Conservation (phyloP, 2,113 vertebrate genomes). For the Colius striatus region DNA sequence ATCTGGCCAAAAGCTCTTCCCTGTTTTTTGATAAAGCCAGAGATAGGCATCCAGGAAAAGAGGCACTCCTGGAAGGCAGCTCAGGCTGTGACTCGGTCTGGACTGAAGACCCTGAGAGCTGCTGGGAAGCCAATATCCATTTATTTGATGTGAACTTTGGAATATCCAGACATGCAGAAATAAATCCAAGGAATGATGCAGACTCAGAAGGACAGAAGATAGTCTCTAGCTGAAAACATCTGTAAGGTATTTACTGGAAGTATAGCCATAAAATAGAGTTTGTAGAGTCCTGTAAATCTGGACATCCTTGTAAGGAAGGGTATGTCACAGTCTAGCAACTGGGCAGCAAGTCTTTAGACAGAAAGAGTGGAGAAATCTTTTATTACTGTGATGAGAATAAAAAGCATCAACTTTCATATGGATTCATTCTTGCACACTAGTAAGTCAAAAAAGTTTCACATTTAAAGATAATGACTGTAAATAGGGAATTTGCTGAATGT, state of each 20-base stretch:
- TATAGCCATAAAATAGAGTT: background rate
- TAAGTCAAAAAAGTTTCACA: background rate
- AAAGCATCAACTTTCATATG: background rate
- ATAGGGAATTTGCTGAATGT: background rate
- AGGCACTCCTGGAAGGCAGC: background rate
- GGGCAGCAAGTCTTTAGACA: background rate
- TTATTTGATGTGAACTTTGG: background rate
- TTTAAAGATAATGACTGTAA: background rate
- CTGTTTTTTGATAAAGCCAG: background rate
- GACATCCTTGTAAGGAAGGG: background rate
- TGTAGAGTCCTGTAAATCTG: background rate
- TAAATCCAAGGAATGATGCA: background rate
- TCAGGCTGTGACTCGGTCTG: rapidly evolving
- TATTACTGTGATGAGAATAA: background rate
- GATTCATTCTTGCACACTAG: background rate
- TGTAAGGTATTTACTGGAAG: background rate
- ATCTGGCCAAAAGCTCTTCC: background rate
- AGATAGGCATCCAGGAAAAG: background rate
- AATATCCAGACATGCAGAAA: background rate
- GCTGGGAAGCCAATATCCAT: rapidly evolving
- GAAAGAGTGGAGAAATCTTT: background rate
- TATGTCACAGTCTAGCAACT: background rate
- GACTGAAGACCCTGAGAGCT: background rate
- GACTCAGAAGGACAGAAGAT: background rate
- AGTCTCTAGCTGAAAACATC: background rate